Conservation (phyloP, 2,797 vertebrate species). For the Dromococcyx pavoninus region DNA sequence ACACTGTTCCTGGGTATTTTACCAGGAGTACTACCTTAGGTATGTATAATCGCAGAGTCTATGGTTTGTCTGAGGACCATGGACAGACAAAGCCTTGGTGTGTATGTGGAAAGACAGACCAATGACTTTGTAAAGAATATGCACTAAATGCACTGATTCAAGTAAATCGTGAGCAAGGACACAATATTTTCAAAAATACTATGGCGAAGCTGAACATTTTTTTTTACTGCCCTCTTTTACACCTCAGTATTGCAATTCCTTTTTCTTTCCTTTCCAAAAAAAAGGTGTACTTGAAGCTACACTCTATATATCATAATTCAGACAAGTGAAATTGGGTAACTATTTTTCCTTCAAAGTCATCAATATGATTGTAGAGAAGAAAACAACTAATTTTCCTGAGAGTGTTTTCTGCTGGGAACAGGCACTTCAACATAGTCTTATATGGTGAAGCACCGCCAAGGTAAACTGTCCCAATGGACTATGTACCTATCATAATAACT, state of each 20-base stretch:
- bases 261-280: neutral
- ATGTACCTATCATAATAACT: neutral
- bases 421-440: neutral
- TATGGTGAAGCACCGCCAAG: neutral
- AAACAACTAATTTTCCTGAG: neutral
- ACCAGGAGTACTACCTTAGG: neutral
- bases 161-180: neutral
- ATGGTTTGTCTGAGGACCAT: neutral
- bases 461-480: neutral
- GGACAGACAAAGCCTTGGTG: neutral
- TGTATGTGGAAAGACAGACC: neutral
- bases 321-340: neutral
- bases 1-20: neutral
- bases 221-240: neutral
- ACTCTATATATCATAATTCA: neutral
- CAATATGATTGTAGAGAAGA: neutral
- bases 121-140: neutral
- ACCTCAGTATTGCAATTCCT: neutral
- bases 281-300: neutral
- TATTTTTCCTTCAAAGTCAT: conserved; percentile 18
- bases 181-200: neutral
- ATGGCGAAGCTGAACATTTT: neutral
- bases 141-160: neutral
- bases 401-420: neutral
- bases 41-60: neutral